Conservation (phyloP, 1,140 invertebrate species). For the Neodiprion fabricii region DNA sequence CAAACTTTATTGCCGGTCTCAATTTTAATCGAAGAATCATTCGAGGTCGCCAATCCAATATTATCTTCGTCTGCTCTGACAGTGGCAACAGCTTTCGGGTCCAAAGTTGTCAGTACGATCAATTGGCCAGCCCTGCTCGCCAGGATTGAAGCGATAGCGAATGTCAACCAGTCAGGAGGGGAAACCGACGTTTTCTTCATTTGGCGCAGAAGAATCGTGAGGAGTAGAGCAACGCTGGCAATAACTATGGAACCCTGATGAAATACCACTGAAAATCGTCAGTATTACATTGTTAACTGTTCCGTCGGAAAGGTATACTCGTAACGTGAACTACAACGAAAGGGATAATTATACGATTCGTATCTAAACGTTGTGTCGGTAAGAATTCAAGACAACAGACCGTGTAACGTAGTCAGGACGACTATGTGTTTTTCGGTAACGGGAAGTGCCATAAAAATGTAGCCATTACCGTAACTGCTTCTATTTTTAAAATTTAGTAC, state of each 20-base stretch:
- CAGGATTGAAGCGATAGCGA: conserved; percentile 29
- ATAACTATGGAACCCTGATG: conserved; percentile 56
- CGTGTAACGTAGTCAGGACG: too few species aligned
- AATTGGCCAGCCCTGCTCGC: conserved; percentile 43
- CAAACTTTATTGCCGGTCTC: conserved; percentile 26
- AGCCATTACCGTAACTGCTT: too few species aligned
- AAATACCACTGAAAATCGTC: conserved; percentile 54
- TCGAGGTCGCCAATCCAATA: conserved; percentile 31
- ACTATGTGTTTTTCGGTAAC: too few species aligned
- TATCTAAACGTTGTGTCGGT: too few species aligned
- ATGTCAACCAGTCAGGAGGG: conserved; percentile 36
- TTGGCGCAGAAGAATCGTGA: conserved; percentile 53
- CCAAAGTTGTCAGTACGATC: conserved; percentile 44
- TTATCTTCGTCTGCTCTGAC: conserved; percentile 45
- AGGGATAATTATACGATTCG: too few species aligned
- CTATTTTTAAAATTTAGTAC: too few species aligned
- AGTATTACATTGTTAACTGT: not conserved
- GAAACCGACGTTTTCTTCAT: conserved; percentile 29
- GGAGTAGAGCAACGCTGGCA: conserved; percentile 50
- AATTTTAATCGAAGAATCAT: not conserved
- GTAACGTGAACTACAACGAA: too few species aligned
- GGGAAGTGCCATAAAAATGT: too few species aligned
- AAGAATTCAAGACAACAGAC: too few species aligned
- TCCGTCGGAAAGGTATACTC: too few species aligned
- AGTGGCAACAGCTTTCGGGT: conserved; percentile 42